A percentile compares a stretch with the other conserved stretches of the same genome.
Conservation (phyloP, 1,140 invertebrate species). For the Trigoniulus corallinus region DNA sequence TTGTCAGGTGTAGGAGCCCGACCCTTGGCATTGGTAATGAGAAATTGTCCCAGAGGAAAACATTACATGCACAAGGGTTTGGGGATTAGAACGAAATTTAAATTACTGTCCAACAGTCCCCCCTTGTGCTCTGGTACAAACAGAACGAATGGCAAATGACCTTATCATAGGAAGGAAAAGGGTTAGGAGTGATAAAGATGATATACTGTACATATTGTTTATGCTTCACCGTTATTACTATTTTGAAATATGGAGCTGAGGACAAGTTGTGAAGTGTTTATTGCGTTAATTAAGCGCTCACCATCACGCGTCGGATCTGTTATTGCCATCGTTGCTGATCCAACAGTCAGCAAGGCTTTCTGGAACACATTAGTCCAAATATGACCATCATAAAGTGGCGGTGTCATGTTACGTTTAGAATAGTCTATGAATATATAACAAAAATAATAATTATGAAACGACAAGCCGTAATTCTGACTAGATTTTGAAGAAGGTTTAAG, state of each 20-base stretch:
- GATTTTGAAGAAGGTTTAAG: too few relatives aligned
- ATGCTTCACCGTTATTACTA: constrained; percentile 1
- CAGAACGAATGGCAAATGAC: too few relatives aligned
- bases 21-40: too few relatives aligned
- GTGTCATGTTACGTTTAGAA: background rate
- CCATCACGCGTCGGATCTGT: constrained; percentile 43
- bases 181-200: constrained; percentile 3
- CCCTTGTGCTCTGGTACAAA: too few relatives aligned
- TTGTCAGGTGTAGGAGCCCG: too few relatives aligned
- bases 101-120: too few relatives aligned
- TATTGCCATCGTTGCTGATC: constrained; percentile 57
- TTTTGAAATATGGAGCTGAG: background rate
- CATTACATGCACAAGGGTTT: background rate
- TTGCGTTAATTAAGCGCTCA: constrained; percentile 9
- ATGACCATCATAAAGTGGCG: constrained; percentile 34
- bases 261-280: background rate
- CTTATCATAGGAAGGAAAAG: too few relatives aligned
- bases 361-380: constrained; percentile 56
- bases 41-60: too few relatives aligned
- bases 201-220: constrained; percentile 6
- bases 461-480: too few relatives aligned
- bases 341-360: constrained; percentile 49
- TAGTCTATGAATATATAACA: too few relatives aligned
- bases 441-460: too few relatives aligned
- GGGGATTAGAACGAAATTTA: background rate